Evolutionary conservation across 2,797 vertebrate species (phyloP), one percentile per base, ranked within the genome.

Genomic region (Pelodytes ibericus): DNA sequence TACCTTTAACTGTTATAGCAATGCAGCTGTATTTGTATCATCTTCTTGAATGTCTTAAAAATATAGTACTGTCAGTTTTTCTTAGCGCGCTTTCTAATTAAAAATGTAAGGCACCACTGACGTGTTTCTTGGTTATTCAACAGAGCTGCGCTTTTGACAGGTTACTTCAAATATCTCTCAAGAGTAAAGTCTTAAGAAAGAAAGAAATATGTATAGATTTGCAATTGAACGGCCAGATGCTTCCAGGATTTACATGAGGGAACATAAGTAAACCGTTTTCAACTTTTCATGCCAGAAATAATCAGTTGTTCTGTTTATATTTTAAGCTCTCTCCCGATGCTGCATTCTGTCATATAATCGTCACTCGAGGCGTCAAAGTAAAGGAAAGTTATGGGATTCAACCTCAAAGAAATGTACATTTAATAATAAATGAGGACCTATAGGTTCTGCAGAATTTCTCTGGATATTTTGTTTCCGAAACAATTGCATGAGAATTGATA

Each of bases 131-230:
- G 30, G 47, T 62, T 62, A 69, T 64, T 71, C 13, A 26, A 58
- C 8, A 71, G 49, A 2, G 4, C 16, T 64, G 60, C 57, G 26
- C 24, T 22, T 71, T 58, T 77, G 47, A 77, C 60, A 77, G 8
- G n/a, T 20, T 64, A 25, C 13, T 39, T 41, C 33, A 30, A 36
- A 66, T 26, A 67, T 18, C 10, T 15, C 47, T 65, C n/a, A 13
- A n/a, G 49, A 57, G 67, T 64, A 71, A 77, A 71, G 33, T 62
- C 18, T 25, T 63, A 36, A 47, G 49, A 64, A 58, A 41, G 13
- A 64, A 71, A 77, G 29, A 76, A 41, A 76, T 70, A 69, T 63
- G 74, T 53, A 39, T 69, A 76, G 61, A 49, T 57, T n/a, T 58
- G 27, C 20, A 71, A 71, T 69, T 22, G 58, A 75, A 69, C 29